Conservation (phyloP, 1,140 invertebrate genomes). For the Cotesia typhae region DNA sequence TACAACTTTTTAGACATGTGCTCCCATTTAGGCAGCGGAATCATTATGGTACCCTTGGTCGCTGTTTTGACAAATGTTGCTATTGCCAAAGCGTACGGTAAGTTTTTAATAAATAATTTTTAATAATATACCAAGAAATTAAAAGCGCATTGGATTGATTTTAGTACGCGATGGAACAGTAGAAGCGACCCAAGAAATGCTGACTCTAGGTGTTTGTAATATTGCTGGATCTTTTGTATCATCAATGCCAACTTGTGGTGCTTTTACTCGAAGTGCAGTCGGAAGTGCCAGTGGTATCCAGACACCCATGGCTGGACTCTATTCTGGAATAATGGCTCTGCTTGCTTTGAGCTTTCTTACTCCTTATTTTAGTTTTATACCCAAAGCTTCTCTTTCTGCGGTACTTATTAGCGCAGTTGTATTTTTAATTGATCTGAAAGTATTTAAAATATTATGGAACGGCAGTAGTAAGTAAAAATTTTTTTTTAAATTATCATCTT, state of each 20-base stretch:
- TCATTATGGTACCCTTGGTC: constrained; percentile 77
- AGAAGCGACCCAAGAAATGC: constrained; percentile 75
- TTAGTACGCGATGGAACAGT: constrained; percentile 65
- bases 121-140: not conserved
- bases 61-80: constrained; percentile 80
- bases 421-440: constrained; percentile 74
- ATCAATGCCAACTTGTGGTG: constrained; percentile 78
- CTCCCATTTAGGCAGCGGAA: constrained; percentile 71
- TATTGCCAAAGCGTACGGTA: constrained; percentile 81
- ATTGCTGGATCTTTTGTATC: constrained; percentile 77
- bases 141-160: not conserved
- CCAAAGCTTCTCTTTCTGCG: constrained; percentile 72
- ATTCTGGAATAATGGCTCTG: constrained; percentile 70
- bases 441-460: constrained; percentile 71
- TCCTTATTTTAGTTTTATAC: constrained; percentile 77
- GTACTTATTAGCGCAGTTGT: constrained; percentile 77
- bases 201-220: constrained; percentile 75
- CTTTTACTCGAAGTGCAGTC: constrained; percentile 78
- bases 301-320: constrained; percentile 77
- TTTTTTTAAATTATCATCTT: not conserved
- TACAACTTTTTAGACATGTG: constrained; percentile 70
- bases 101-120: constrained; percentile 48
- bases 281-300: constrained; percentile 79
- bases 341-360: constrained; percentile 73
- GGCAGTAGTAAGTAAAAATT: constrained; percentile 67